Evolutionary conservation across 2,797 vertebrate genomes (phyloP).

Genomic region (Acropternis orthonyx): DNA sequence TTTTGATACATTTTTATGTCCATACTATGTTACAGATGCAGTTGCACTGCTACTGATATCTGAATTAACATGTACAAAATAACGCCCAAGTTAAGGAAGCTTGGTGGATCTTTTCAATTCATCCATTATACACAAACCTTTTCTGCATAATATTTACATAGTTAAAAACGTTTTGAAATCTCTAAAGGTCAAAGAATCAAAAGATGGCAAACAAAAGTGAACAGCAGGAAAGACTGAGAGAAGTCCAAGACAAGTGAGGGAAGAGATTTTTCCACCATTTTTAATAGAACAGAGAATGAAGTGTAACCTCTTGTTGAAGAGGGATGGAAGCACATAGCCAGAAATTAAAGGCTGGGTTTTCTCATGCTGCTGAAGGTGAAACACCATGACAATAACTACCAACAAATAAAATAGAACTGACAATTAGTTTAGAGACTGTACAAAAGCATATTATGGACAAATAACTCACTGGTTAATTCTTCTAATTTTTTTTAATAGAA

Average conservation of each 20-base stretch:
- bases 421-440: background rate
- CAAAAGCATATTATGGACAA: background rate
- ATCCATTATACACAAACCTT: fast-evolving
- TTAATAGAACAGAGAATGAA: background rate
- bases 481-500: background rate
- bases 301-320: background rate
- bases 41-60: background rate
- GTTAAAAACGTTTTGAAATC: background rate
- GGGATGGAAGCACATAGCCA: background rate
- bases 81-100: background rate
- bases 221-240: background rate
- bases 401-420: background rate
- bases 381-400: background rate
- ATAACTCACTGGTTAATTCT: background rate
- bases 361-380: background rate
- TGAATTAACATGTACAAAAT: background rate
- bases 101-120: background rate
- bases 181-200: background rate
- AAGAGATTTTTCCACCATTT: background rate
- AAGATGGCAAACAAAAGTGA: background rate
- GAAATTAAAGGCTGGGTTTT: background rate
- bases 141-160: background rate
- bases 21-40: background rate
- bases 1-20: background rate
- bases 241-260: background rate